These are phyloP conservation scores for Montifringilla adamsi DNA, from an alignment of 2,113 vertebrate species.

Conservation along the genomic window DNA sequence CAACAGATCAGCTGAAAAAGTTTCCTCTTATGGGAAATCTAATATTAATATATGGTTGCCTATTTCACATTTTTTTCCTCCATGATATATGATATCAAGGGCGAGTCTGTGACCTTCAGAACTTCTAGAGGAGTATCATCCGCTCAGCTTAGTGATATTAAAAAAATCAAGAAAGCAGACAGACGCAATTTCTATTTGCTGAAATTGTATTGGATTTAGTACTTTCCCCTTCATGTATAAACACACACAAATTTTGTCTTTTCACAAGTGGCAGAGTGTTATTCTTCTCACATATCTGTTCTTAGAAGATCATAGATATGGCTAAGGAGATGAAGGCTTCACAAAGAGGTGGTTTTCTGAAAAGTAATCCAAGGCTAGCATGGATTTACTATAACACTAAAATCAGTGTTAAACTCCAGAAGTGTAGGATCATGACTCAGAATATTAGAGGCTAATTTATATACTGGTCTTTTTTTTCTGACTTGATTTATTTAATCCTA, in stretches of 20 bases:
- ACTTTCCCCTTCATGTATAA: neutral
- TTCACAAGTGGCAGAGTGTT: fast-evolving
- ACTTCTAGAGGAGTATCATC: neutral
- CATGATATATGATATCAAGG: neutral
- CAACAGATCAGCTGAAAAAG: neutral
- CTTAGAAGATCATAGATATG: neutral
- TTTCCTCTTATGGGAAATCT: neutral
- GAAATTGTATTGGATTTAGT: neutral
- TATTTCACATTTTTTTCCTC: slow-evolving; percentile 15
- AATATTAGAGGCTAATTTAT: neutral
- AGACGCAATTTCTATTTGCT: neutral
- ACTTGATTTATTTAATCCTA: neutral
- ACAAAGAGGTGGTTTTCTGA: neutral
- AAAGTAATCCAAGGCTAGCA: neutral
- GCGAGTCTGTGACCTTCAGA: neutral
- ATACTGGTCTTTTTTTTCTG: neutral
- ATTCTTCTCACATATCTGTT: neutral
- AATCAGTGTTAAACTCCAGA: neutral
- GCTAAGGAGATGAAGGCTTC: neutral
- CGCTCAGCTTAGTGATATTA: neutral
- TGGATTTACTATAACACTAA: neutral
- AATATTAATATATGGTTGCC: neutral
- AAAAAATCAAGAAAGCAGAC: neutral
- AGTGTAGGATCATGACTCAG: neutral
- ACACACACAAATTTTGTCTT: neutral